Conservation (phyloP, 1,140 invertebrate species). For the Achatina immaculata region DNA sequence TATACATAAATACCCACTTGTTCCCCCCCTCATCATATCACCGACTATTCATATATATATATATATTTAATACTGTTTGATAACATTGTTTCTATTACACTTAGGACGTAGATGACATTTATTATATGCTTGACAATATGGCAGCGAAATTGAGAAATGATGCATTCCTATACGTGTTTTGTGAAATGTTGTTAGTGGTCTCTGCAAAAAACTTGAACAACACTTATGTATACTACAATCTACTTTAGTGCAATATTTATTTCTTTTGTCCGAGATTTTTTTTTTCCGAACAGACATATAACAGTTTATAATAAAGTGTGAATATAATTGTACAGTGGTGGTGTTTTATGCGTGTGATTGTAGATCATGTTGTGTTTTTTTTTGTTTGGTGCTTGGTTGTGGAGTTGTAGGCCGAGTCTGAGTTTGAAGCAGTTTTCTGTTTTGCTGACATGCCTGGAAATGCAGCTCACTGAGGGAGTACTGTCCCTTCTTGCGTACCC, state of each 20-base stretch:
- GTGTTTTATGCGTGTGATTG: too few species aligned
- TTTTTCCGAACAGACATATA: constrained; percentile 18
- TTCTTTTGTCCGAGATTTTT: constrained; percentile 8
- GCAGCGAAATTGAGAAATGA: constrained; percentile 27
- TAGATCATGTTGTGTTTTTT: too few species aligned
- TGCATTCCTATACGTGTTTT: constrained; percentile 27
- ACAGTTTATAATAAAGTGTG: constrained; percentile 21
- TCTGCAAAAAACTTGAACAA: background rate
- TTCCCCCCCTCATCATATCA: background rate
- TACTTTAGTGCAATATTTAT: constrained; percentile 34
- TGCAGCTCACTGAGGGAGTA: too few species aligned
- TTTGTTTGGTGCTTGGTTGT: too few species aligned
- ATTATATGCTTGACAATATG: constrained; percentile 21
- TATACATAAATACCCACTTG: background rate
- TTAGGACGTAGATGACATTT: background rate
- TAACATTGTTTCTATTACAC: background rate
- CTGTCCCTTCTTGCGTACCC: too few species aligned
- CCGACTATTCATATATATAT: background rate
- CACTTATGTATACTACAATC: constrained; percentile 11
- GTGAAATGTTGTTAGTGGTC: background rate
- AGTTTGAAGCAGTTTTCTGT: too few species aligned
- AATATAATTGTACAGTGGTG: background rate
- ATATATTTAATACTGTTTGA: background rate
- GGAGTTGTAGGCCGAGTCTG: too few species aligned
- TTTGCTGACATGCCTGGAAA: too few species aligned